phyloP scores from a whole-genome alignment of 2,888 invertebrate genomes.

The Saturnia pavonia region DNA sequence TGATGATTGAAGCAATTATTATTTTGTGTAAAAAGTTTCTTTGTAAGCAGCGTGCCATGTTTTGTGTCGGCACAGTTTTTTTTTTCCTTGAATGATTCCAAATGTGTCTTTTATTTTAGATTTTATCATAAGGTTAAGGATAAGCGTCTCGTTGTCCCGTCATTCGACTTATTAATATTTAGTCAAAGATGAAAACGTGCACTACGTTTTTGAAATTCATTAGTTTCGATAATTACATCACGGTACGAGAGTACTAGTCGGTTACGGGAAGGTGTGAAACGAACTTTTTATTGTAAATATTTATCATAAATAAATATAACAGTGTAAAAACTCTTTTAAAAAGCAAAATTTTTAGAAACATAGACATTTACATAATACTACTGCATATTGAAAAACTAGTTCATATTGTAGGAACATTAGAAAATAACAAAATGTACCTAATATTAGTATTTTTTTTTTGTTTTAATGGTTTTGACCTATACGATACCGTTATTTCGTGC shows the following conservation, averaged over 20 bases:
- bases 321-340: conserved; percentile 68
- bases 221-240: not conserved
- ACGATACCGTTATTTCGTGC: conserved; percentile 31
- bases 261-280: conserved; percentile 36
- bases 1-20: conserved; percentile 30
- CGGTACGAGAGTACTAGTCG: not conserved
- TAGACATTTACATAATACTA: conserved; percentile 56
- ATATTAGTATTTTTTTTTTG: conserved; percentile 32
- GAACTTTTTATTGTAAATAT: conserved; percentile 64
- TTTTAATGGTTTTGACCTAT: conserved; percentile 17
- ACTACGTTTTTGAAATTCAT: not conserved
- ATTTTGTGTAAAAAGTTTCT: conserved; percentile 18
- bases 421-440: conserved; percentile 41
- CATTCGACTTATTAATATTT: not conserved
- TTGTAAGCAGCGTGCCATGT: conserved; percentile 41
- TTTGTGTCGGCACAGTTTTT: conserved; percentile 33
- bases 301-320: conserved; percentile 60
- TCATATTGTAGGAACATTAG: conserved; percentile 77
- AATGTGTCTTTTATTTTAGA: conserved; percentile 43
- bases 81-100: conserved; percentile 44
- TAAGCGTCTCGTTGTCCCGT: not conserved
- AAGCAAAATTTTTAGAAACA: conserved; percentile 56
- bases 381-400: conserved; percentile 68
- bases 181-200: not conserved
- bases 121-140: conserved; percentile 29